These are phyloP conservation scores for Spondyliosoma cantharus DNA, from an alignment of 2,797 vertebrate species.

Conservation along the genomic window DNA sequence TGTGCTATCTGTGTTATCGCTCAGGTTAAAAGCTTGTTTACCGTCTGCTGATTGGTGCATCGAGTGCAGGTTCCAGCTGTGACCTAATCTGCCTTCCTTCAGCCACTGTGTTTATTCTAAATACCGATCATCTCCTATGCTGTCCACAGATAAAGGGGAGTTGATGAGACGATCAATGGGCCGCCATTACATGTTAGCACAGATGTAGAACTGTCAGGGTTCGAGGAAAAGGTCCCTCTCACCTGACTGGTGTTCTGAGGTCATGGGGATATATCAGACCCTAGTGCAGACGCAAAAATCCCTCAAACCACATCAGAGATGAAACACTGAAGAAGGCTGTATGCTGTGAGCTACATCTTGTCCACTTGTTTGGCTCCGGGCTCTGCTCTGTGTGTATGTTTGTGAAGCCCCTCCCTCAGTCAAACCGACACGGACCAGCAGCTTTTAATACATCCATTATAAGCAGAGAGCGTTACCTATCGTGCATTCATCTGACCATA, in stretches of 20 bases:
- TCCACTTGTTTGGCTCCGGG: no score
- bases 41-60: conserved; percentile 36
- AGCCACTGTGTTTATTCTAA: conserved; percentile 17
- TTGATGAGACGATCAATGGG: conserved; percentile 60
- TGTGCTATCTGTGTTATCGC: conserved; percentile 16
- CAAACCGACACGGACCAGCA: no score
- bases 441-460: no score
- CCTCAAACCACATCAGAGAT: background rate
- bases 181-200: background rate
- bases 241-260: background rate
- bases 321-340: background rate
- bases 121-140: conserved; percentile 22
- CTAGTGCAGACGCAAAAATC: background rate
- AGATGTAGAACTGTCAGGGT: conserved; percentile 11
- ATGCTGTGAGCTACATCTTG: no score
- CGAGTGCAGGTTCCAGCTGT: conserved; percentile 1
- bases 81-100: conserved; percentile 23
- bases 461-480: no score
- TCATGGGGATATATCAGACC: conserved; percentile 1
- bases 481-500: background rate
- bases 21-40: conserved; percentile 16
- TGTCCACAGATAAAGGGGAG: conserved; percentile 32
- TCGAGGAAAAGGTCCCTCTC: background rate
- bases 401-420: no score
- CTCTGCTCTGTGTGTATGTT: no score